Conservation (phyloP, 2,113 vertebrate species). For the Rousettus leschenaultii region DNA sequence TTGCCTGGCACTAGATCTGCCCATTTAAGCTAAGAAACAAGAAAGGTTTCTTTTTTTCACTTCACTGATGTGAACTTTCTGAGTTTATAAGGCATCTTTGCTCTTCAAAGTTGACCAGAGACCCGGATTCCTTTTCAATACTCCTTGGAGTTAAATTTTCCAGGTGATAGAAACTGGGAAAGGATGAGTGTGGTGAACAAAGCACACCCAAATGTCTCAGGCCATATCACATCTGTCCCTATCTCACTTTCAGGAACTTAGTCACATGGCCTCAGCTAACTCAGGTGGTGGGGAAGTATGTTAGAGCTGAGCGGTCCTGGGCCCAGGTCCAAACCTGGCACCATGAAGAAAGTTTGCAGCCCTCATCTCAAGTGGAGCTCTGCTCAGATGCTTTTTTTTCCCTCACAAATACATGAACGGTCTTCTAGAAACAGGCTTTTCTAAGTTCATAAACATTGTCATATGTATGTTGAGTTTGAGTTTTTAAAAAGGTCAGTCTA, state of each 20-base stretch:
- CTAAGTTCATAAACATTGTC: not conserved
- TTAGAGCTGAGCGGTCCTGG: too few species aligned
- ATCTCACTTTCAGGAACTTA: not conserved
- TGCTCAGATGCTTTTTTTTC: not conserved
- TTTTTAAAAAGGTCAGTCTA: not conserved
- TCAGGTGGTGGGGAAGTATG: fast-evolving
- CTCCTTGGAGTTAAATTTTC: not conserved
- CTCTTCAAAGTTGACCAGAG: not conserved
- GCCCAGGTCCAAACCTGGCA: not conserved
- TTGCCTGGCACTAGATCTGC: not conserved
- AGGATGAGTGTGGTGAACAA: not conserved
- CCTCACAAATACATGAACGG: not conserved
- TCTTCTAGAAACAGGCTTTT: not conserved
- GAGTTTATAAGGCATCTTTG: not conserved
- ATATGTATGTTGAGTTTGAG: not conserved
- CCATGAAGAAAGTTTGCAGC: not conserved
- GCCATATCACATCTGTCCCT: not conserved
- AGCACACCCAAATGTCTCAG: not conserved
- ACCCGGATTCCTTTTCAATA: not conserved
- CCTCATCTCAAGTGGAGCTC: not conserved
- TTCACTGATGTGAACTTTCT: not conserved
- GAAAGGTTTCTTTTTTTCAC: not conserved
- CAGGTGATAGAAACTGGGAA: not conserved
- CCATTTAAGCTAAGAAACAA: not conserved
- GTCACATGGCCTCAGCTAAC: not conserved